phyloP scores from a whole-genome alignment of 2,113 vertebrate species.

The Puffinus mauretanicus region DNA sequence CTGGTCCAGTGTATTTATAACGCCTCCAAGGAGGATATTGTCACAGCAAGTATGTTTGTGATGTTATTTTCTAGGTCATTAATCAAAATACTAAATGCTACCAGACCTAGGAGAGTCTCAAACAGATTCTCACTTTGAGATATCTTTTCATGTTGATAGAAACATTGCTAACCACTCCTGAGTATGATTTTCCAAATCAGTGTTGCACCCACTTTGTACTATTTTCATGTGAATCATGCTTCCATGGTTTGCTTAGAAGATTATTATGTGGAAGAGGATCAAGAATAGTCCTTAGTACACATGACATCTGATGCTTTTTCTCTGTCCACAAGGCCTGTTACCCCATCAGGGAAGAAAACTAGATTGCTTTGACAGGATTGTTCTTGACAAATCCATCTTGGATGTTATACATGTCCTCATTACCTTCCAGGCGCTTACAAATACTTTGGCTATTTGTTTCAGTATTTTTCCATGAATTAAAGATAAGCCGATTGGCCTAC shows the following conservation, averaged over 20 bases:
- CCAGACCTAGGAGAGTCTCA: neutral
- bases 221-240: neutral
- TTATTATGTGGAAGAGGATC: neutral
- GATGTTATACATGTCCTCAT: constrained; percentile 23
- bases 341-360: constrained; percentile 27
- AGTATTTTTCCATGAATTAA: constrained; percentile 9
- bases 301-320: constrained; percentile 13
- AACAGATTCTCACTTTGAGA: neutral
- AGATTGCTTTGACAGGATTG: constrained; percentile 41
- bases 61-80: neutral
- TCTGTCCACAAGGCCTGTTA: constrained; percentile 24
- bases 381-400: constrained; percentile 39
- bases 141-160: neutral
- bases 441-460: constrained; percentile 10
- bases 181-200: neutral
- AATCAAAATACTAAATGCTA: neutral
- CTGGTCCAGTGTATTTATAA: neutral
- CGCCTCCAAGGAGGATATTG: neutral
- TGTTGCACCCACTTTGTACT: neutral
- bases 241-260: neutral
- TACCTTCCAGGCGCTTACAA: neutral
- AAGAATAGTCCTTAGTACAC: neutral
- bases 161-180: neutral
- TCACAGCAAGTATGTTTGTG: neutral
- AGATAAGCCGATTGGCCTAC: neutral